Evolutionary conservation across 2,888 invertebrate genomes (phyloP).

Genomic region (Euproctis similis): DNA sequence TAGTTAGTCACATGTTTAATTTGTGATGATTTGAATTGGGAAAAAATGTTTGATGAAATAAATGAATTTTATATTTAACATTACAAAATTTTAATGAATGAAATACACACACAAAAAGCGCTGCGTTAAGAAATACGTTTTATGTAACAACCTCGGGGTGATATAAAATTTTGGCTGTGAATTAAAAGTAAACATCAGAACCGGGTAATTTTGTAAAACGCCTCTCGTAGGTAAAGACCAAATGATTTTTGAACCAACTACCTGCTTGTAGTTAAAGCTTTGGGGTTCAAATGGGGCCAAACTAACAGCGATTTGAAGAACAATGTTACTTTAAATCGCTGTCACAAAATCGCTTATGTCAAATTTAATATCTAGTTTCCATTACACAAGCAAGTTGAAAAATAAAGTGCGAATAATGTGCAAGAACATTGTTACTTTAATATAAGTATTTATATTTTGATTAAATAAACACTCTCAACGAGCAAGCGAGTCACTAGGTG

Average conservation of each 20-base stretch:
- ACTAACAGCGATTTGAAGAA: slow-evolving; percentile 13
- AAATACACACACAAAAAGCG: slow-evolving; percentile 12
- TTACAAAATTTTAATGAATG: background rate
- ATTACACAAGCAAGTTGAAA: too few species aligned
- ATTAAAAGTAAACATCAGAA: slow-evolving; percentile 71
- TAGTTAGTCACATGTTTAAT: too few species aligned
- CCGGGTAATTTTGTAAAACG: slow-evolving; percentile 54
- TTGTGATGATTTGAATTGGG: too few species aligned
- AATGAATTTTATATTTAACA: background rate
- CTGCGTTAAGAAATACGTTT: slow-evolving; percentile 28
- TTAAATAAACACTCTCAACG: too few species aligned
- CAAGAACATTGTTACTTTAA: too few species aligned
- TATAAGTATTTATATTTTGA: too few species aligned
- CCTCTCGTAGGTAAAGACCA: slow-evolving; percentile 51
- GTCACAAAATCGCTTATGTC: too few species aligned
- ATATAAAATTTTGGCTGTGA: slow-evolving; percentile 66
- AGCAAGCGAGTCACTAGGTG: too few species aligned
- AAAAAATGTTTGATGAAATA: background rate
- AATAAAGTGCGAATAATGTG: too few species aligned
- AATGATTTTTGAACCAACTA: slow-evolving; percentile 71
- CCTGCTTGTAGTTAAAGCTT: slow-evolving; percentile 64
- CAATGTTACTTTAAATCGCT: too few species aligned
- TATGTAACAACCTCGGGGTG: slow-evolving; percentile 23
- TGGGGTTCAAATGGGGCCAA: slow-evolving; percentile 41
- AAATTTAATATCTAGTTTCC: too few species aligned